These are phyloP conservation scores for Volucella zonaria DNA, from an alignment of 2,888 invertebrate genomes.

Conservation along the genomic window DNA sequence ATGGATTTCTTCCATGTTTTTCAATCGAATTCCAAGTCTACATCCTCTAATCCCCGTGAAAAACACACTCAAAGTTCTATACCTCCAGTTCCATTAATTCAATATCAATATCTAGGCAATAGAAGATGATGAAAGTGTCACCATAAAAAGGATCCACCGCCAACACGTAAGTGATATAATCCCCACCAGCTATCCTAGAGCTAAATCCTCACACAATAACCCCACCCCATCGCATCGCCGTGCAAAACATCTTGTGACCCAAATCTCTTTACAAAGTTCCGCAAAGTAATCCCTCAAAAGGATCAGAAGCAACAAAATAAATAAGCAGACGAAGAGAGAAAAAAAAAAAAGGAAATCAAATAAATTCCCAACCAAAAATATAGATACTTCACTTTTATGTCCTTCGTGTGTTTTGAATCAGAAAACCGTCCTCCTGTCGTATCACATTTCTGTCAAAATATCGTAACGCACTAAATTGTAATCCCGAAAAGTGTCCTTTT, in stretches of 20 bases:
- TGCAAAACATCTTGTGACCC: background rate
- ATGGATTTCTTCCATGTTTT: background rate
- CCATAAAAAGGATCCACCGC: background rate
- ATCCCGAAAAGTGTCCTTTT: constrained; percentile 18
- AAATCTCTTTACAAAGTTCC: constrained; percentile 9
- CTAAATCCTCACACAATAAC: background rate
- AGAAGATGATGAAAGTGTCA: background rate
- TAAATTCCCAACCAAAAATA: constrained; percentile 22
- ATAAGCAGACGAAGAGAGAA: background rate
- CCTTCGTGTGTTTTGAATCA: constrained; percentile 22
- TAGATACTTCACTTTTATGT: constrained; percentile 39
- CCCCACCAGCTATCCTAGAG: background rate
- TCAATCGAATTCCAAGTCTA: background rate
- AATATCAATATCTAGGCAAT: constrained; percentile 17
- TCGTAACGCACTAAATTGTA: constrained; percentile 18
- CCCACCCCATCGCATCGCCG: background rate
- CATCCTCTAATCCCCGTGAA: background rate
- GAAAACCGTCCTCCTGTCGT: background rate
- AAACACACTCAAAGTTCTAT: background rate
- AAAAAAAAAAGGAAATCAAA: constrained; percentile 23
- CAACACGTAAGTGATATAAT: background rate
- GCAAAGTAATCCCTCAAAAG: constrained; percentile 33
- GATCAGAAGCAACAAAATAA: background rate
- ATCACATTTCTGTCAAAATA: constrained; percentile 26
- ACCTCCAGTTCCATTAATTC: background rate